Evolutionary conservation across 2,797 vertebrate species (phyloP), one percentile per base, ranked within the genome.

Genomic region (Thamnophis elegans): DNA sequence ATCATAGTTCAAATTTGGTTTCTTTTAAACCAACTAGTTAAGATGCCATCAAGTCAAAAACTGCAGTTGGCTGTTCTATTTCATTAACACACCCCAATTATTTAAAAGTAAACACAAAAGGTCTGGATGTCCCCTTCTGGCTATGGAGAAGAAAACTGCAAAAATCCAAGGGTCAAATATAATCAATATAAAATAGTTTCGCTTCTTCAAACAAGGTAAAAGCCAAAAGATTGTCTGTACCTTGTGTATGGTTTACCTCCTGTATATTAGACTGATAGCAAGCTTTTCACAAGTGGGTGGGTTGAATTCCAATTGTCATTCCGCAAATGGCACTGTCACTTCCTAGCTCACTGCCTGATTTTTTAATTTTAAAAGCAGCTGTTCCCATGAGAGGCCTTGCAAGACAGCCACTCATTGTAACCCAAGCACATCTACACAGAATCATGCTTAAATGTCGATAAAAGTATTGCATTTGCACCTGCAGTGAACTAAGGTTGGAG

Each of bases 401-500:
- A 47, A 82, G 36, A 10, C 60, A 12, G 42, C 18, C 36, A 11
- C n/a, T 59, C 90, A 87, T 56, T 58, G n/a, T 47, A 82, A 9
- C 36, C 42, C n/a, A 36, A 54, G 54, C 18, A 36, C 26, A 88
- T 6, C 32, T 22, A 42, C 5, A 62, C 9, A 89, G 32, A 32
- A 92, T 20, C 58, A 42, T 11, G 54, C 12, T 85, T 53, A 18
- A 60, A 36, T 47, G 32, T 26, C 42, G 2, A 22, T n/a, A 87
- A 87, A 87, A 11, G n/a, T 51, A 25, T 0, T 0, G 89, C 89
- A 55, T 26, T 20, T 93, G 0, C 94, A 99, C 99, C 99, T 99
- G 99, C 99, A 99, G 94, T 99, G 99, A 87, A 99, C 98, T 93
- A 99, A 97, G 47, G 98, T 97, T 0, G 99, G 99, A 0, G 98